Base-by-base conservation (phyloP, 2,888 invertebrate genomes). In the Hedychridium roseum region DNA sequence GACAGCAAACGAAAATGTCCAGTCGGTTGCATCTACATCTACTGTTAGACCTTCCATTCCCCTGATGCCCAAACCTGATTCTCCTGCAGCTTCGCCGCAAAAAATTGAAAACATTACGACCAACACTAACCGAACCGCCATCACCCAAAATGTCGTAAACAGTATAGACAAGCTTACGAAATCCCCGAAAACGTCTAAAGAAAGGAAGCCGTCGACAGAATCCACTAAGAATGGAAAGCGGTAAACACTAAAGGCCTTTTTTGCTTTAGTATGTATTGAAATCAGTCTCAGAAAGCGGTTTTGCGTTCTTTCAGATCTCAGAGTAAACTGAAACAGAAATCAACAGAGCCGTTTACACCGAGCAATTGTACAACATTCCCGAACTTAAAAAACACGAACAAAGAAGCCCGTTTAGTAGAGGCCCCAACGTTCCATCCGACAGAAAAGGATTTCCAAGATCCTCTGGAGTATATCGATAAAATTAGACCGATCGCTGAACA, bases 381-480 rank as follows among this genome's bases (percentile, higher is more conserved):
- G 23, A 65, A 57, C 35, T 35, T 50, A 15, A 66, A 57, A 17
- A 54, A 54, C 30, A 58, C 56, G 34, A 63, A 66, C 21, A 66
- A 71, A 7, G 71, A 74, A 20, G 82, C 85, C 0, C 82, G 84
- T 60, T 79, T 89, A 57, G 84, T 87, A 0, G 88, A 91, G 54
- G 92, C 92, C 0, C 92, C 91, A 0, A 85, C 88, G 0, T 95
- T 90, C 75, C 83, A 87, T 69, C 94, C 94, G 0, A 87, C 88
- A 0, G 89, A 88, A 51, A 88, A 88, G 62, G 93, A 95, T 70
- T 94, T 95, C 71, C 76, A 70, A 53, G 94, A 96, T 81, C 95
- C 95, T 0, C 79, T 95, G 3, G 86, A 87, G 50, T 96, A 91
- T 67, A 91, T 94, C 46, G 90, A 91, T 51, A 86, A 88, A 50